Percentiles rank a stretch among this genome's conserved stretches.
phyloP scores from a whole-genome alignment of 1,140 invertebrate genomes.

The Bombus soroeensis region DNA sequence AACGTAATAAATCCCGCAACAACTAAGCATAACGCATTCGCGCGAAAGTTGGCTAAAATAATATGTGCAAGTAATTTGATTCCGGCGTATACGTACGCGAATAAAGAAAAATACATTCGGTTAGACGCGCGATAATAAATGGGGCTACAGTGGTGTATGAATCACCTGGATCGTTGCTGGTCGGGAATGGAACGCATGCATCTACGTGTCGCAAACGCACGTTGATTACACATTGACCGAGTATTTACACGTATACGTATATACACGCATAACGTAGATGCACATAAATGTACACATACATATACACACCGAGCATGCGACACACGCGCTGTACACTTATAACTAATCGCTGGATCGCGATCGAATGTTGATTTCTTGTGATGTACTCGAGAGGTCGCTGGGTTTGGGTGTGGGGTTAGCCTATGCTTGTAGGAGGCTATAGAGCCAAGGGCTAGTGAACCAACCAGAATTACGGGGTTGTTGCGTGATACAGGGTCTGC shows the following conservation, averaged over 20 bases:
- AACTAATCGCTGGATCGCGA: constrained; percentile 41
- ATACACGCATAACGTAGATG: background rate
- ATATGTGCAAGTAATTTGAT: background rate
- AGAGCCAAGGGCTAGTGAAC: background rate
- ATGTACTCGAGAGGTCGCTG: constrained; percentile 18
- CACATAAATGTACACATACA: background rate
- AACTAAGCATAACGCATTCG: background rate
- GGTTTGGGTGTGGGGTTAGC: background rate
- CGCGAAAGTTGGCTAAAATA: background rate
- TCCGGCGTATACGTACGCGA: background rate
- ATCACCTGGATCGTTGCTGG: background rate
- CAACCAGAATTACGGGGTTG: constrained; percentile 11
- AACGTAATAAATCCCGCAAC: background rate
- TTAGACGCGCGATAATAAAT: background rate
- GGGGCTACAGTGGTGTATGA: background rate
- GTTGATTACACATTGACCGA: constrained; percentile 21
- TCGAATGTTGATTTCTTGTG: constrained; percentile 52
- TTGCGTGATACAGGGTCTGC: background rate
- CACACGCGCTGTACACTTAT: constrained; percentile 33
- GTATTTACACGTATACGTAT: constrained; percentile 8
- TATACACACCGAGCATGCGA: constrained; percentile 13
- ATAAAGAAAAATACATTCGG: background rate
- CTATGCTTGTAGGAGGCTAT: background rate
- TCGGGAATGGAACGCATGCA: constrained; percentile 3
- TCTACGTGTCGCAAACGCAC: constrained; percentile 8